Conservation (phyloP, 2,113 vertebrate species). For the Apteryx mantelli region DNA sequence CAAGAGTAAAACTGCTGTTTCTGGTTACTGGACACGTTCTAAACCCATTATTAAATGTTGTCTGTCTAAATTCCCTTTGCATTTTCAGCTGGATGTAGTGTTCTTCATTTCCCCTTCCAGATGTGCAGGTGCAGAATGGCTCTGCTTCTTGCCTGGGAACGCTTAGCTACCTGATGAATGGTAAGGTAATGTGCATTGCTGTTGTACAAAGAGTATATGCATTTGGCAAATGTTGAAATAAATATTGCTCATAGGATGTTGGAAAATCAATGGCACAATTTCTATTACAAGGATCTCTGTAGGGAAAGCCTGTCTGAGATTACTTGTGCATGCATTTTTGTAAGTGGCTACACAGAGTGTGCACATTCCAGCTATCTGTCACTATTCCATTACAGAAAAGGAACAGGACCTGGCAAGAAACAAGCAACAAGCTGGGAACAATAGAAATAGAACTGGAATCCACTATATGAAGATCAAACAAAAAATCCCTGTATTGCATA, state of each 20-base stretch:
- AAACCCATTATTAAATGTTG: not conserved
- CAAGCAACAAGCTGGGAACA: not conserved
- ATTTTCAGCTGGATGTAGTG: not conserved
- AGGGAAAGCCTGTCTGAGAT: not conserved
- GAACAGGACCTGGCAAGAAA: not conserved
- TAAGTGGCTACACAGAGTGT: not conserved
- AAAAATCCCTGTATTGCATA: not conserved
- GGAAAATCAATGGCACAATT: constrained; percentile 47
- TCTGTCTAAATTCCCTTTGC: not conserved
- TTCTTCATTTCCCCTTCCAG: not conserved
- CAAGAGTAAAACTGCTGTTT: not conserved
- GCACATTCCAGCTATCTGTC: not conserved
- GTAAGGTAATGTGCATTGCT: not conserved
- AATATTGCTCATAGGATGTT: not conserved
- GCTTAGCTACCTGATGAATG: not conserved
- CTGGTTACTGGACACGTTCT: not conserved
- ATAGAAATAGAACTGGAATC: not conserved
- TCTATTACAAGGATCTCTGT: not conserved
- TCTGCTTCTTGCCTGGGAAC: not conserved
- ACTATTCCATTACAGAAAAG: not conserved
- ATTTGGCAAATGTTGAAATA: constrained; percentile 3
- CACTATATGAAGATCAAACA: not conserved
- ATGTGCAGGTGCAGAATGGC: not conserved
- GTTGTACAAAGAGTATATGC: not conserved
- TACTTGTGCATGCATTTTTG: not conserved